Evolutionary conservation across 2,888 invertebrate species (phyloP).

Genomic region (Drosophila fungiperda): DNA sequence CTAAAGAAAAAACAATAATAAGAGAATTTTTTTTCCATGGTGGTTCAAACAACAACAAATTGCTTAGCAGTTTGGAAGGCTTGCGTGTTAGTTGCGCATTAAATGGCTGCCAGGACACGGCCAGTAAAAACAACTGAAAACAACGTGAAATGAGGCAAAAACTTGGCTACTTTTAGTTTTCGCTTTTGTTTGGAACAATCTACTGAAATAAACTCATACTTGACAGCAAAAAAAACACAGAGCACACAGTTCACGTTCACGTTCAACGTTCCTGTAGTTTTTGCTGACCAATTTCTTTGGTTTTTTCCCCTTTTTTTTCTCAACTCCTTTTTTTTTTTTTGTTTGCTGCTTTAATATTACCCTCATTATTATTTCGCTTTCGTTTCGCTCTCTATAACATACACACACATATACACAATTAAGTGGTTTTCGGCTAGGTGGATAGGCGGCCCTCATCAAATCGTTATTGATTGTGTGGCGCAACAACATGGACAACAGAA

Average conservation of each 20-base stretch:
- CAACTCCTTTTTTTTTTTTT: slow-evolving; percentile 3
- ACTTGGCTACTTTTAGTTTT: slow-evolving; percentile 68
- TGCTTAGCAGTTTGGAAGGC: slow-evolving; percentile 43
- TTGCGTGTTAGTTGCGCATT: slow-evolving; percentile 72
- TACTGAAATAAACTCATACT: slow-evolving; percentile 47
- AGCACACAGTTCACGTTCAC: slow-evolving; percentile 16
- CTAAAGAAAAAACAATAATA: slow-evolving; percentile 3
- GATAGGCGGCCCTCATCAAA: slow-evolving; percentile 69
- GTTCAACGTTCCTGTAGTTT: slow-evolving; percentile 31
- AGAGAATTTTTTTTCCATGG: slow-evolving; percentile 25
- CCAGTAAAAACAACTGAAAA: slow-evolving; percentile 34
- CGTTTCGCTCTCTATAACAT: slow-evolving; percentile 44
- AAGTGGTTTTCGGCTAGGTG: slow-evolving; percentile 67
- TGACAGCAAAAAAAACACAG: slow-evolving; percentile 6
- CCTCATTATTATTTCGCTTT: slow-evolving; percentile 76
- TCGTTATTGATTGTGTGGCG: slow-evolving; percentile 69
- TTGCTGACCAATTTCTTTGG: slow-evolving; percentile 54
- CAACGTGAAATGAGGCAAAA: slow-evolving; percentile 41
- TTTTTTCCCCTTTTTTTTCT: not conserved
- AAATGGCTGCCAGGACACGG: slow-evolving; percentile 62
- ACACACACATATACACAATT: slow-evolving; percentile 46
- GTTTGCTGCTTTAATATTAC: slow-evolving; percentile 60
- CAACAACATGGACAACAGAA: slow-evolving; percentile 17
- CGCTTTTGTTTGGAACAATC: slow-evolving; percentile 50
- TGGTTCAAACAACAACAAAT: slow-evolving; percentile 62